These are phyloP conservation scores for Pelmatolapia mariae DNA, from an alignment of 2,113 vertebrate genomes.

Conservation along the genomic window DNA sequence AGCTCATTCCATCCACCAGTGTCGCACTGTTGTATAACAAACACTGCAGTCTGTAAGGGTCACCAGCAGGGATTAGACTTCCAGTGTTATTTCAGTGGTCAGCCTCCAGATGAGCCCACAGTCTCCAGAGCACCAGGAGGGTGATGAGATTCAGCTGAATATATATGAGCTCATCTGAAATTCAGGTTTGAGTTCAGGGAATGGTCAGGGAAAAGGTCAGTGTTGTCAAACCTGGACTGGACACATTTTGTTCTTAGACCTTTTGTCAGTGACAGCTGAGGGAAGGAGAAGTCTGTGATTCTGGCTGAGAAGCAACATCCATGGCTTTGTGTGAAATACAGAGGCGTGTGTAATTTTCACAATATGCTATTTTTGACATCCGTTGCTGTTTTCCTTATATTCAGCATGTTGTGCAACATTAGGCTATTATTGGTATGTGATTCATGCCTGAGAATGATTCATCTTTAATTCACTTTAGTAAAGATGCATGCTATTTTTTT, in stretches of 20 bases:
- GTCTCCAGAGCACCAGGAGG: background rate
- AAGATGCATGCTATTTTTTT: rapidly evolving
- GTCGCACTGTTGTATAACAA: background rate
- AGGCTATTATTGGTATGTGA: background rate
- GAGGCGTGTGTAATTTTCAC: background rate
- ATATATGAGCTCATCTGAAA: conserved; percentile 21
- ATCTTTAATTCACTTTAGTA: background rate
- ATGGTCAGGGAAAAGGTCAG: conserved; percentile 15
- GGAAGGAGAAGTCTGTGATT: background rate
- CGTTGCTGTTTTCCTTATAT: background rate
- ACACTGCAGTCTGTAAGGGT: background rate
- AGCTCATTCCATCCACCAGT: background rate
- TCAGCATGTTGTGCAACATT: background rate
- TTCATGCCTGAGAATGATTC: background rate
- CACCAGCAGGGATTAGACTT: background rate
- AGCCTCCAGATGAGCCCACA: background rate
- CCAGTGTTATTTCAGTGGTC: background rate
- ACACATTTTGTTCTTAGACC: background rate
- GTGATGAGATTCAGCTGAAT: conserved; percentile 9
- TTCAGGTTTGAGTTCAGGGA: conserved; percentile 6
- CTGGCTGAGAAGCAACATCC: background rate
- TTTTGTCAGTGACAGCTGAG: background rate
- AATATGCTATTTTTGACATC: background rate
- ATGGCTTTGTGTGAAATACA: background rate
- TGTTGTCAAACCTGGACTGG: background rate